Percentiles rank a stretch among this genome's conserved stretches.
Conservation (phyloP, 2,797 vertebrate species). For the Characodon lateralis region DNA sequence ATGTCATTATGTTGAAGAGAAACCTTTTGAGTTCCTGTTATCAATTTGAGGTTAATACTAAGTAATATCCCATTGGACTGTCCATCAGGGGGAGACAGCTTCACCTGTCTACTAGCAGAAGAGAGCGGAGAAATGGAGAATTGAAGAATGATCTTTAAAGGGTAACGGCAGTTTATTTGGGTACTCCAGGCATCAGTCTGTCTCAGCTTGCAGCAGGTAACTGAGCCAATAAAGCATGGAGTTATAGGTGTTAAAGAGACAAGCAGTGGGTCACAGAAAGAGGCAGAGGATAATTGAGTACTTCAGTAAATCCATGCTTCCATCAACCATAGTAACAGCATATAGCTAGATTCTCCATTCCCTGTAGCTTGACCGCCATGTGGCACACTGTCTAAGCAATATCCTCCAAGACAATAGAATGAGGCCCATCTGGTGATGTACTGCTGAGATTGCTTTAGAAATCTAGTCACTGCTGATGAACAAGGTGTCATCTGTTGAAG, state of each 20-base stretch:
- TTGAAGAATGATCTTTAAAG: constrained; percentile 79
- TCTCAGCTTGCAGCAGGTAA: constrained; percentile 70
- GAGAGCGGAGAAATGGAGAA: constrained; percentile 74
- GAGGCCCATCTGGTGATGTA: constrained; percentile 70
- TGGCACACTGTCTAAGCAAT: constrained; percentile 60
- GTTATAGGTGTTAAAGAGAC: constrained; percentile 74
- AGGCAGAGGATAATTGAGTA: constrained; percentile 73
- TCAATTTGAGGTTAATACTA: constrained; percentile 52
- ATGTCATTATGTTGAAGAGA: constrained; percentile 49
- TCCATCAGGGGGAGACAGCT: constrained; percentile 65
- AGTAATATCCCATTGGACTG: constrained; percentile 61
- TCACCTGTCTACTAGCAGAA: constrained; percentile 57
- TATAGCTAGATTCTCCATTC: constrained; percentile 45
- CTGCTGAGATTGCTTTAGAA: constrained; percentile 68
- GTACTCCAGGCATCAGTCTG: constrained; percentile 75
- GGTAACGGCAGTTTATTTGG: constrained; percentile 77
- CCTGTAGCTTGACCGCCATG: constrained; percentile 54
- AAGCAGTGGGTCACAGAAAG: constrained; percentile 67
- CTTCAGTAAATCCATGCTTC: constrained; percentile 72
- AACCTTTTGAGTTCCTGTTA: constrained; percentile 45
- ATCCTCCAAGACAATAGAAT: constrained; percentile 63
- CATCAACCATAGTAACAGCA: constrained; percentile 65
- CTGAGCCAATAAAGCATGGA: constrained; percentile 75
- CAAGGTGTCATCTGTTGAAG: constrained; percentile 72
- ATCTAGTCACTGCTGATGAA: constrained; percentile 75